A percentile compares a stretch with the other conserved stretches of the same genome.
These are phyloP conservation scores for Apodemus sylvaticus DNA, from an alignment of 2,113 vertebrate species.

Conservation along the genomic window DNA sequence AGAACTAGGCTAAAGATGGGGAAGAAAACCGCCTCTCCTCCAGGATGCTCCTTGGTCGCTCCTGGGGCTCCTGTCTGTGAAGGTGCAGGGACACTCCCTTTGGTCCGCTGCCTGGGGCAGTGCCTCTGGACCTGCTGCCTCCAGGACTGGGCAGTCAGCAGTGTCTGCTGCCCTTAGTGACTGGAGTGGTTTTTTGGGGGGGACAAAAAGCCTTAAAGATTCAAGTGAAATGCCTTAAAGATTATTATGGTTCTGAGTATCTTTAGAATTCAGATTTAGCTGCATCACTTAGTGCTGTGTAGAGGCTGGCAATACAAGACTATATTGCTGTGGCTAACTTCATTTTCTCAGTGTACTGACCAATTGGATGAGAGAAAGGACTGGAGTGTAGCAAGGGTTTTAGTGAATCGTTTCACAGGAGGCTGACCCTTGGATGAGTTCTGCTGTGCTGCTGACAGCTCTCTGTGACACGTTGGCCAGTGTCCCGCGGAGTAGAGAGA, in stretches of 20 bases:
- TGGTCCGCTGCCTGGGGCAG: background rate
- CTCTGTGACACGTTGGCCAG: conserved; percentile 2
- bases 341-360: background rate
- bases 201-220: background rate
- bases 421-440: background rate
- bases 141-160: background rate
- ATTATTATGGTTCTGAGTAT: conserved; percentile 6
- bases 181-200: background rate
- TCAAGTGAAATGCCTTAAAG: background rate
- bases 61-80: background rate
- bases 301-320: background rate
- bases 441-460: background rate
- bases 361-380: conserved; percentile 7
- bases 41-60: background rate
- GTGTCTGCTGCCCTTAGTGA: background rate
- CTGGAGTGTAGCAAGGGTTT: conserved; percentile 1
- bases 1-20: background rate
- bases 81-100: background rate
- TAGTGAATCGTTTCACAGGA: conserved; percentile 17
- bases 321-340: background rate
- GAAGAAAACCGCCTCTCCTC: background rate
- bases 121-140: background rate
- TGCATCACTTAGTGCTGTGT: background rate
- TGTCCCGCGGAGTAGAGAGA: background rate
- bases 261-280: conserved; percentile 13